phyloP scores from a whole-genome alignment of 2,797 vertebrate species.

The Acanthurus tractus region DNA sequence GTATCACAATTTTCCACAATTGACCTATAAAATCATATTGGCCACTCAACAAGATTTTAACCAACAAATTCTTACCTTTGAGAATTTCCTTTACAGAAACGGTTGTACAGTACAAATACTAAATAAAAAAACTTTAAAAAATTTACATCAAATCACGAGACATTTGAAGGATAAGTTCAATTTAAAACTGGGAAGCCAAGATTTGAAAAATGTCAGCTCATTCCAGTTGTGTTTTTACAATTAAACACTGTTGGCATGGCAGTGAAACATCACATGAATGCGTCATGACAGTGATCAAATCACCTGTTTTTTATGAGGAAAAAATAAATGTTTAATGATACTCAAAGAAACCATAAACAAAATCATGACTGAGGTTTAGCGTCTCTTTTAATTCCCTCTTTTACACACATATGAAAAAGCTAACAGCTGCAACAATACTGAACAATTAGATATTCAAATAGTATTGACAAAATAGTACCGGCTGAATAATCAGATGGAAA shows the following conservation, averaged over 20 bases:
- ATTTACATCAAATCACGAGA: too few relatives aligned
- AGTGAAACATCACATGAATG: slow-evolving; percentile 53
- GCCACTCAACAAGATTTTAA: not conserved
- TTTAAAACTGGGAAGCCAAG: not conserved
- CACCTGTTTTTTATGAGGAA: slow-evolving; percentile 21
- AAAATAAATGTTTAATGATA: slow-evolving; percentile 29
- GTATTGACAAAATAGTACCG: not conserved
- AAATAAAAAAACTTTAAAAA: not conserved
- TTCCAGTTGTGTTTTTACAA: slow-evolving; percentile 41
- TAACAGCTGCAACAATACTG: not conserved
- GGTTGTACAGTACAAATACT: not conserved
- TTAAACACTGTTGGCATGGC: slow-evolving; percentile 31
- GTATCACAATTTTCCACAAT: not conserved
- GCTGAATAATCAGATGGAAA: slow-evolving; percentile 1
- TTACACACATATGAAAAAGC: not conserved
- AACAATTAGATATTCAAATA: not conserved
- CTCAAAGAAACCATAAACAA: not conserved
- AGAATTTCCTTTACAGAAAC: not conserved
- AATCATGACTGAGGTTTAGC: not conserved
- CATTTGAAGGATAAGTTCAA: not conserved
- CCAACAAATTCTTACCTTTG: not conserved
- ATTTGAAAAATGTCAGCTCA: not conserved
- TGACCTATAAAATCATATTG: not conserved
- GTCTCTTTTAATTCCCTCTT: not conserved
- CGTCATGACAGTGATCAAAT: slow-evolving; percentile 33